Evolutionary conservation across 2,888 invertebrate genomes (phyloP).

Genomic region (Caenorhabditis virilis): DNA sequence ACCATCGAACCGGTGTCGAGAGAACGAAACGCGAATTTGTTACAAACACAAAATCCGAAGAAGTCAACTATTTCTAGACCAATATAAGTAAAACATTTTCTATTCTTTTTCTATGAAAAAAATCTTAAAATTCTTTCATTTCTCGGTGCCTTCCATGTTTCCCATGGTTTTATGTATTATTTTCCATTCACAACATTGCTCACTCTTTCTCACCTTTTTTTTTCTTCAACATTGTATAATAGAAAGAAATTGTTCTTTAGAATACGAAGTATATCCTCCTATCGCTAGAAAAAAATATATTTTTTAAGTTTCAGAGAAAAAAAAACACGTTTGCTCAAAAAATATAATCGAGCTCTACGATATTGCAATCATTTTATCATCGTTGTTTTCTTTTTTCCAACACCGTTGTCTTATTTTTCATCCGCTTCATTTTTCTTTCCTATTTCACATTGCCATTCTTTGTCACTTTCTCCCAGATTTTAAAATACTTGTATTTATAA

Average conservation of each 20-base stretch:
- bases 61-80: slow-evolving; percentile 53
- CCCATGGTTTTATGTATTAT: background rate
- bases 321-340: background rate
- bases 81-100: background rate
- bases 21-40: slow-evolving; percentile 48
- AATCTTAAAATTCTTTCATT: background rate
- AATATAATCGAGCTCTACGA: background rate
- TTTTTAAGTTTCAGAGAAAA: no score
- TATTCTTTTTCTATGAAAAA: background rate
- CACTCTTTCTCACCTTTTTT: background rate
- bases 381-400: background rate
- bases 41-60: slow-evolving; percentile 54
- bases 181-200: no score
- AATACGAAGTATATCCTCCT: background rate
- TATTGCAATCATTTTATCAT: background rate
- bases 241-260: background rate
- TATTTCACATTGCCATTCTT: background rate
- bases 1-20: slow-evolving; percentile 53
- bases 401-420: background rate
- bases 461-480: slow-evolving; percentile 1
- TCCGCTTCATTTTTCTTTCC: background rate
- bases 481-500: no score
- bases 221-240: no score
- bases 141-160: background rate
- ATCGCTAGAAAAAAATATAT: no score